These are phyloP conservation scores for Pyrocoelia pectoralis DNA, from an alignment of 2,888 invertebrate species.

Conservation along the genomic window DNA sequence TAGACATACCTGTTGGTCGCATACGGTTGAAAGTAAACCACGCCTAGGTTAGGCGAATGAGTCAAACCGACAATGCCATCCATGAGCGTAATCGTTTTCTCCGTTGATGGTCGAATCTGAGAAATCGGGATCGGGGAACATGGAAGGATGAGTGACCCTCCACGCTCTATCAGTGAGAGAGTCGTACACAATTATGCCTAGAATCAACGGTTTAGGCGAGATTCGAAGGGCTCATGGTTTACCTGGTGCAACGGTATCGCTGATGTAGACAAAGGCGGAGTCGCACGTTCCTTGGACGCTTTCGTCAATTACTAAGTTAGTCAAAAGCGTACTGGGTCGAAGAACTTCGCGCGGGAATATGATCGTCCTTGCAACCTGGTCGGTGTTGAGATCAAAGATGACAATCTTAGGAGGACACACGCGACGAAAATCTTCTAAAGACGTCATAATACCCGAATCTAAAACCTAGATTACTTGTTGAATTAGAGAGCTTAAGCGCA, in stretches of 20 bases:
- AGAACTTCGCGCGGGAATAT: slow-evolving; percentile 78
- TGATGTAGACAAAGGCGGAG: slow-evolving; percentile 80
- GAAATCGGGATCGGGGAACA: slow-evolving; percentile 86
- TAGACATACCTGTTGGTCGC: slow-evolving; percentile 72
- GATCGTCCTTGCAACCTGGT: slow-evolving; percentile 73
- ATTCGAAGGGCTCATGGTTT: slow-evolving; percentile 30
- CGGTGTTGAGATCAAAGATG: slow-evolving; percentile 79
- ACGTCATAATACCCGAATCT: slow-evolving; percentile 79
- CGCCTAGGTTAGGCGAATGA: slow-evolving; percentile 70
- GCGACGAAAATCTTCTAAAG: slow-evolving; percentile 71
- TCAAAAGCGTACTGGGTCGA: slow-evolving; percentile 78
- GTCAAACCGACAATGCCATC: slow-evolving; percentile 78
- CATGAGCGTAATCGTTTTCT: slow-evolving; percentile 73
- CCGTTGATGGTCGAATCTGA: slow-evolving; percentile 77
- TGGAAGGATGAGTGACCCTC: slow-evolving; percentile 81
- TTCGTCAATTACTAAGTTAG: slow-evolving; percentile 83
- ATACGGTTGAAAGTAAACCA: slow-evolving; percentile 75
- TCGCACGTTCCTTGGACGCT: slow-evolving; percentile 73
- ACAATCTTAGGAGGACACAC: slow-evolving; percentile 83
- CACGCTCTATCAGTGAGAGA: slow-evolving; percentile 79
- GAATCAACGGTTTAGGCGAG: slow-evolving; percentile 23
- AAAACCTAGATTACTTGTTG: slow-evolving; percentile 65
- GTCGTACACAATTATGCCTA: slow-evolving; percentile 70
- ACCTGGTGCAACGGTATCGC: slow-evolving; percentile 85
- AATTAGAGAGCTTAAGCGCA: neutral